Conservation (phyloP, 2,888 invertebrate species). For the Perizoma affinitatum region DNA sequence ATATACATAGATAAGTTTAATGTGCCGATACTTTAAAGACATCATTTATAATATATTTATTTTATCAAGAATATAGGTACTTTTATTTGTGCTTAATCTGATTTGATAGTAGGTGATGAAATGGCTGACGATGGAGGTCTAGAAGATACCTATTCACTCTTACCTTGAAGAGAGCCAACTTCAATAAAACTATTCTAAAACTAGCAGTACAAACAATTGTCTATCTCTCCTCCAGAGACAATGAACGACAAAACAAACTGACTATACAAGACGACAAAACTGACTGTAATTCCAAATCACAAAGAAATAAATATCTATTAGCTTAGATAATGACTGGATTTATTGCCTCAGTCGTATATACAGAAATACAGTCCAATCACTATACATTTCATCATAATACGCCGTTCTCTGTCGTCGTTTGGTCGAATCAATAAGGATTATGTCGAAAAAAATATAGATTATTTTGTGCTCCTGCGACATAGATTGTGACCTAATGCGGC, state of each 20-base stretch:
- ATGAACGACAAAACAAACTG: no score
- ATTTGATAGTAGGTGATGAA: no score
- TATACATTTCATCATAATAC: slow-evolving; percentile 50
- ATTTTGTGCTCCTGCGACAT: slow-evolving; percentile 55
- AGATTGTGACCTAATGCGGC: slow-evolving; percentile 68
- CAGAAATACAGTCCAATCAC: slow-evolving; percentile 48
- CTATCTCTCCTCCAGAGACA: slow-evolving; percentile 18
- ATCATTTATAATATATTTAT: not conserved
- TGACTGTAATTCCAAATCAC: slow-evolving; percentile 45
- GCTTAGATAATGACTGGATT: slow-evolving; percentile 50
- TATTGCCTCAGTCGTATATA: slow-evolving; percentile 48
- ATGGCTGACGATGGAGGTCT: no score
- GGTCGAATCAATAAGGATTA: slow-evolving; percentile 54
- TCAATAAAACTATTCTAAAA: slow-evolving; percentile 5
- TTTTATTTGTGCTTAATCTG: no score
- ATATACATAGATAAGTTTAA: slow-evolving; percentile 9
- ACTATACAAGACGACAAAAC: slow-evolving; percentile 37
- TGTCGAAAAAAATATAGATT: slow-evolving; percentile 52
- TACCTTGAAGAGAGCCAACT: not conserved
- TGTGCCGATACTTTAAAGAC: not conserved
- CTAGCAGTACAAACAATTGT: slow-evolving; percentile 13
- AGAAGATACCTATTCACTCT: no score
- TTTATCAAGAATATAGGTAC: no score
- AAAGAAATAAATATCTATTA: slow-evolving; percentile 53
- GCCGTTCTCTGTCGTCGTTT: slow-evolving; percentile 43